phyloP scores from a whole-genome alignment of 2,113 vertebrate genomes.

The Phalacrocorax pelagicus region DNA sequence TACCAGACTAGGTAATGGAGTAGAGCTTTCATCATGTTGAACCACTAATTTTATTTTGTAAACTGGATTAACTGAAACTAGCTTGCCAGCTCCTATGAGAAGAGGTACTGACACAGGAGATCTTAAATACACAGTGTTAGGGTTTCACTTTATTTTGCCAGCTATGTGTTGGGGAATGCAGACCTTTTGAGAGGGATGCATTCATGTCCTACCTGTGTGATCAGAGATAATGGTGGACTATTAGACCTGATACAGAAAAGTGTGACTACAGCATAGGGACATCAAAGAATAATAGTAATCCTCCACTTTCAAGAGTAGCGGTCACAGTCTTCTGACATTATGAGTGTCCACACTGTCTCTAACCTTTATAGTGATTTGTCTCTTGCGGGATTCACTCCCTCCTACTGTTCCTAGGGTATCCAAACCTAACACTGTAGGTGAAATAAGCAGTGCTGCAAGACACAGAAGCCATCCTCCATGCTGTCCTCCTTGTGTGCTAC shows the following conservation, averaged over 20 bases:
- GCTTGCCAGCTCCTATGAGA: background rate
- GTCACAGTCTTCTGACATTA: background rate
- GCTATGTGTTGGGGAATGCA: fast-evolving
- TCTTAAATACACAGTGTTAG: background rate
- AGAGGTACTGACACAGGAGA: background rate
- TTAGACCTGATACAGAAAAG: background rate
- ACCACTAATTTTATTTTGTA: background rate
- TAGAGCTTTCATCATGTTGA: background rate
- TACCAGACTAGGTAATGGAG: background rate
- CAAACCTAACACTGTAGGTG: background rate
- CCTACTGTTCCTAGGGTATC: background rate
- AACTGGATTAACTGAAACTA: background rate
- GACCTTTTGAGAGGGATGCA: background rate
- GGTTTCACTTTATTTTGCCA: background rate
- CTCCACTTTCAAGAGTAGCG: background rate
- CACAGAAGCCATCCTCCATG: background rate
- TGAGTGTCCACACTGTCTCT: background rate
- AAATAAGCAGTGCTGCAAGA: background rate
- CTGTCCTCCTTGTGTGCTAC: background rate
- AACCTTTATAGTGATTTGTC: background rate
- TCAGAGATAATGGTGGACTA: background rate
- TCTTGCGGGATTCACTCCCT: background rate
- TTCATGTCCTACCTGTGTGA: background rate
- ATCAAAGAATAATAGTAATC: background rate
- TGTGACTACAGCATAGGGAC: background rate